These are phyloP conservation scores for Melopsittacus undulatus DNA, from an alignment of 2,797 vertebrate species.

Conservation along the genomic window DNA sequence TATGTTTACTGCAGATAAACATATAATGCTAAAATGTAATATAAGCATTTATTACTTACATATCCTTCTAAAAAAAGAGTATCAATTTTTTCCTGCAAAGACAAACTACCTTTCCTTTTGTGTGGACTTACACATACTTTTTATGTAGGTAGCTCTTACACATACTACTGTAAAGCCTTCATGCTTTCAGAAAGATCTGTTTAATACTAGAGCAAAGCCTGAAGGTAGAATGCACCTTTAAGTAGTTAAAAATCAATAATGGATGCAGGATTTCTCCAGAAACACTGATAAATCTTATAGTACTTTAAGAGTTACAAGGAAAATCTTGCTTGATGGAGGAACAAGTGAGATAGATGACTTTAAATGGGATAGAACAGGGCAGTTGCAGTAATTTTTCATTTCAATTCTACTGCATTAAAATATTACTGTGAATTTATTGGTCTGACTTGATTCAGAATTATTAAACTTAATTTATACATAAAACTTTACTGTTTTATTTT, in stretches of 20 bases:
- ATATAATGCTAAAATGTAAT: background rate
- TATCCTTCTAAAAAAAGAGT: background rate
- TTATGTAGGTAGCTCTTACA: background rate
- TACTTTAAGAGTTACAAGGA: background rate
- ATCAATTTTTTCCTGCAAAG: background rate
- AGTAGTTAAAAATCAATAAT: background rate
- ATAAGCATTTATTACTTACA: background rate
- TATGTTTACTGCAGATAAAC: background rate
- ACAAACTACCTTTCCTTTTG: background rate
- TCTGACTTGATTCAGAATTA: background rate
- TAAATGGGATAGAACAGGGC: background rate
- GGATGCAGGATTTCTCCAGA: background rate
- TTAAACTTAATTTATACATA: background rate
- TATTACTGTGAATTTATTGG: background rate
- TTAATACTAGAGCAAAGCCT: background rate
- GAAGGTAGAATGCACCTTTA: background rate
- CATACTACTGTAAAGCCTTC: background rate
- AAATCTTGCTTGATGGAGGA: background rate
- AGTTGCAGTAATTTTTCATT: background rate
- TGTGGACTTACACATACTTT: background rate
- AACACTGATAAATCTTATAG: background rate
- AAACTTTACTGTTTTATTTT: background rate
- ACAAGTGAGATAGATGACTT: background rate
- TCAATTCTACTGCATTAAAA: background rate
- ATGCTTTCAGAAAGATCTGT: background rate